Conservation (phyloP, 2,113 vertebrate species). For the Hippopotamus amphibius region DNA sequence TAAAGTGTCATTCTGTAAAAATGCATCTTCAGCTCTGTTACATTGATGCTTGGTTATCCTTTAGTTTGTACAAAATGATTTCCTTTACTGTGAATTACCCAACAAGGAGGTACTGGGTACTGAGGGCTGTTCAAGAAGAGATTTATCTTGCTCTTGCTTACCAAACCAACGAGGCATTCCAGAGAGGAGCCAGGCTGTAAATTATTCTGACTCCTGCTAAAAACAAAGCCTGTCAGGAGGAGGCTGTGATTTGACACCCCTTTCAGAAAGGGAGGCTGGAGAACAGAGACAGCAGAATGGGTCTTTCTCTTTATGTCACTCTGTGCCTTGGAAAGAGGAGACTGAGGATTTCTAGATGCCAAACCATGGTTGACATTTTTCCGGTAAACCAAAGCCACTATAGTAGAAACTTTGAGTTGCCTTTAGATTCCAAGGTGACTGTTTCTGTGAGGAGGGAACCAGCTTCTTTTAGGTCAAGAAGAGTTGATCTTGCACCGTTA, state of each 20-base stretch:
- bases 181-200: background rate
- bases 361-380: background rate
- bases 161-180: background rate
- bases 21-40: background rate
- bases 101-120: background rate
- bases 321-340: background rate
- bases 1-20: background rate
- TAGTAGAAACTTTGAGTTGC: background rate
- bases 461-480: background rate
- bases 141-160: slow-evolving; percentile 12
- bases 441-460: background rate
- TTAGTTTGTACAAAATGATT: background rate
- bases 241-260: background rate
- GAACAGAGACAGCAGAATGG: background rate
- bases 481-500: background rate
- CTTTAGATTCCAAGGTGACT: background rate
- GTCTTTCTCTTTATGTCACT: background rate
- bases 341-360: background rate
- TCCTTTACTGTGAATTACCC: background rate
- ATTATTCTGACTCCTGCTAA: slow-evolving; percentile 45
- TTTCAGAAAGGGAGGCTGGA: slow-evolving; percentile 12
- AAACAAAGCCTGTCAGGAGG: slow-evolving; percentile 47
- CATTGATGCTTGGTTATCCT: background rate
- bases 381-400: background rate
- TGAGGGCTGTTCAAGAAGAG: background rate